A percentile compares a stretch with the other conserved stretches of the same genome.
Conservation (phyloP, 2,113 vertebrate species). For the Equus przewalskii region DNA sequence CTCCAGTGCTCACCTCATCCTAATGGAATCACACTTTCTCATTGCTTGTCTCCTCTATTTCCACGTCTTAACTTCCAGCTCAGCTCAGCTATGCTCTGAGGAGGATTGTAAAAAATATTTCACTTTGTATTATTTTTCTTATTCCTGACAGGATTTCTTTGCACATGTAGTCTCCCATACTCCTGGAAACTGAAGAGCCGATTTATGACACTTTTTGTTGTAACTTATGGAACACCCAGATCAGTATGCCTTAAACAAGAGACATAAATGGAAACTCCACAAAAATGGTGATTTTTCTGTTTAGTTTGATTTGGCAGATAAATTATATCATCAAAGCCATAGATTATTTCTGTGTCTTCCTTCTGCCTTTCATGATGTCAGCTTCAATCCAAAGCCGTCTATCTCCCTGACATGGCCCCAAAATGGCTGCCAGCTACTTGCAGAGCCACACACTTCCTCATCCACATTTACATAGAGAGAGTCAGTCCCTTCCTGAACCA, state of each 20-base stretch:
- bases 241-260: conserved; percentile 43
- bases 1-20: not conserved
- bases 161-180: not conserved
- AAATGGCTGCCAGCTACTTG: not conserved
- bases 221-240: conserved; percentile 28
- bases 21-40: not conserved
- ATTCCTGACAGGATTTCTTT: conserved; percentile 50
- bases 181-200: conserved; percentile 18
- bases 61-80: conserved; percentile 2
- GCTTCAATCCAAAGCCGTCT: not conserved
- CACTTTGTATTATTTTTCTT: conserved; percentile 27
- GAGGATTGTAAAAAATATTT: not conserved
- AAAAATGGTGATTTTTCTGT: conserved; percentile 15
- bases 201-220: conserved; percentile 47
- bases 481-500: not conserved
- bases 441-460: not conserved
- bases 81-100: conserved; percentile 25
- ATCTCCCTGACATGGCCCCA: not conserved
- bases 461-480: not conserved
- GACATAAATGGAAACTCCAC: conserved; percentile 26
- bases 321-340: not conserved
- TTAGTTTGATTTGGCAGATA: conserved; percentile 35
- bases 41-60: not conserved
- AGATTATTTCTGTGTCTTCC: not conserved
- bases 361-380: conserved; percentile 19